These are phyloP conservation scores for Drosophila algonquin DNA, from an alignment of 2,888 invertebrate genomes.

Conservation along the genomic window DNA sequence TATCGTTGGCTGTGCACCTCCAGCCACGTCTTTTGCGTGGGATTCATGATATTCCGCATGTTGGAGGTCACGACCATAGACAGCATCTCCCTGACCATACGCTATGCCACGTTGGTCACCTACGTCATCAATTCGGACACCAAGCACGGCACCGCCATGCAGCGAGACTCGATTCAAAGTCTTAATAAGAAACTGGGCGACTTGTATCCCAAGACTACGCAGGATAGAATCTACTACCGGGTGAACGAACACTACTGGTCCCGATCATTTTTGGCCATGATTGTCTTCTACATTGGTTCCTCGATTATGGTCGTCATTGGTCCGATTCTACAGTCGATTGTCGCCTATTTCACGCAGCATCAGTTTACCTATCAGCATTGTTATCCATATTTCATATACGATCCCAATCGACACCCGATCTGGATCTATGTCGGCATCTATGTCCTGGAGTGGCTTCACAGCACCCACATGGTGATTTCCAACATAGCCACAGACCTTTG, in stretches of 20 bases:
- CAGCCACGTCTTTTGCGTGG: constrained; percentile 31
- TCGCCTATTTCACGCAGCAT: constrained; percentile 6
- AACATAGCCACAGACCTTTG: constrained; percentile 60
- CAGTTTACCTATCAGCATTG: constrained; percentile 42
- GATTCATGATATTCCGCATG: constrained; percentile 31
- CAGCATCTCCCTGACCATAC: constrained; percentile 23
- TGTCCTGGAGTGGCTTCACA: constrained; percentile 53
- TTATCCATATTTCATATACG: constrained; percentile 42
- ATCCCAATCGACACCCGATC: constrained; percentile 35
- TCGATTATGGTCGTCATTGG: constrained; percentile 36
- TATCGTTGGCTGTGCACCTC: constrained; percentile 42
- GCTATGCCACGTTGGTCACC: constrained; percentile 37
- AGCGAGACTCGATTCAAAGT: constrained; percentile 24
- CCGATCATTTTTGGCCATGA: constrained; percentile 10
- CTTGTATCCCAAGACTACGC: constrained; percentile 38
- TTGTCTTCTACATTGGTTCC: constrained; percentile 34
- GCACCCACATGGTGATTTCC: constrained; percentile 42
- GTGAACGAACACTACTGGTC: constrained; percentile 56
- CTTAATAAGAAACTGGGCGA: constrained; percentile 36
- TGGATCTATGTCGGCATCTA: constrained; percentile 50
- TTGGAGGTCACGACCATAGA: constrained; percentile 37
- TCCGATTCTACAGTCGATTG: constrained; percentile 35
- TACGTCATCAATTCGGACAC: constrained; percentile 53
- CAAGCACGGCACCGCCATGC: constrained; percentile 46
- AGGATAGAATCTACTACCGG: constrained; percentile 26